Conservation (phyloP, 2,113 vertebrate species). For the Megalops atlanticus region DNA sequence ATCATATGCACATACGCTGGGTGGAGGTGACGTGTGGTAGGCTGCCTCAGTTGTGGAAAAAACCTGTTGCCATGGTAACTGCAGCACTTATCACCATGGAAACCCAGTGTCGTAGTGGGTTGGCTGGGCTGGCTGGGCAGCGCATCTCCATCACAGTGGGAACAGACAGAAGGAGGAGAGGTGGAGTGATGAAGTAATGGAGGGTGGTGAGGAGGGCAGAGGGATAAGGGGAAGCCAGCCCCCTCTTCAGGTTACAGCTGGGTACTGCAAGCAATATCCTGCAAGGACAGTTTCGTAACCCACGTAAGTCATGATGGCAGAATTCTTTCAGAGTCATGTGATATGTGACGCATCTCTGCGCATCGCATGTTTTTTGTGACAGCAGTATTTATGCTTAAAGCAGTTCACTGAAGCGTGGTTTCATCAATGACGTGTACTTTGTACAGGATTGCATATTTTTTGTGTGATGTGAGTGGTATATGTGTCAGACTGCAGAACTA, state of each 20-base stretch:
- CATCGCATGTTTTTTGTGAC: neutral
- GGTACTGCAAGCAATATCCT: conserved; percentile 56
- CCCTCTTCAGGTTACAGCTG: conserved; percentile 65
- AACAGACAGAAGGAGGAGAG: conserved; percentile 34
- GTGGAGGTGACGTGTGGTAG: conserved; percentile 58
- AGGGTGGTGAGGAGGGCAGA: conserved; percentile 34
- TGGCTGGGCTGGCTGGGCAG: conserved; percentile 58
- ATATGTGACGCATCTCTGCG: neutral
- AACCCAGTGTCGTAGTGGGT: conserved; percentile 51
- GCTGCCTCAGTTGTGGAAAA: conserved; percentile 62
- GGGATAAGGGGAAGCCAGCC: conserved; percentile 29
- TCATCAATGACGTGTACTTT: neutral
- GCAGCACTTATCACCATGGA: conserved; percentile 59
- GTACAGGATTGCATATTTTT: neutral
- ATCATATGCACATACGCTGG: conserved; percentile 35
- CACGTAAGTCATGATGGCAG: neutral
- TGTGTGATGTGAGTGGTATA: neutral
- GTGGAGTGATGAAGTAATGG: conserved; percentile 32
- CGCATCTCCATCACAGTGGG: conserved; percentile 37
- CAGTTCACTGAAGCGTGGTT: neutral
- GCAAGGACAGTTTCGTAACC: conserved; percentile 26
- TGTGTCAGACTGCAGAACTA: neutral
- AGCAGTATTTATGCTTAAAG: neutral
- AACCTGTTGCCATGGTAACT: conserved; percentile 62
- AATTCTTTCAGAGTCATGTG: conserved; percentile 8